Base-by-base conservation (phyloP, 2,888 invertebrate species). In the Opisthograptis luteolata region DNA sequence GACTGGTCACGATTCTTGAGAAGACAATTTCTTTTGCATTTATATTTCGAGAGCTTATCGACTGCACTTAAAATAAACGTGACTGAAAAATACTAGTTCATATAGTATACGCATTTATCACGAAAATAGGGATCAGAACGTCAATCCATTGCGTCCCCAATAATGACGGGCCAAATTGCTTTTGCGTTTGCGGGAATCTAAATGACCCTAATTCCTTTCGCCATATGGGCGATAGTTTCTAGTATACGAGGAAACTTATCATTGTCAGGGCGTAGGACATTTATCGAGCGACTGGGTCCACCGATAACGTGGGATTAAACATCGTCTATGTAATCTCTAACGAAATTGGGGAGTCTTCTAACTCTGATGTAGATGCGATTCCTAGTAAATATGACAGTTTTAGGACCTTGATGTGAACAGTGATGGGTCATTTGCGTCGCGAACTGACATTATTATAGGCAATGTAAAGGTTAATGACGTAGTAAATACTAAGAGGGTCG, bases 221-320 rank as follows among this genome's bases (percentile, higher is more conserved):
- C 36, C 50, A 58, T 70, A 73, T 42, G 64, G 64, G 47, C 51
- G 53, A 58, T 59, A 53, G 55, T 45, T 45, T 55, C 43, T 31
- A 44, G 54, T 42, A 52, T 56, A 58, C 56, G 55, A 53, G 44
- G 39, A 60, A 52, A 62, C 57, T 63, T 71, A 73, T 70, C 66
- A 68, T 60, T 66, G 68, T 62, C 56, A 55, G 59, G 51, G 60
- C 63, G 58, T 59, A 68, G 68, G 69, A 77, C 71, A 76, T 74
- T 79, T 81, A 79, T 79, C 62, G 72, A 72, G 54, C 68, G 75
- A 75, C 73, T 77, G 75, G 66, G 73, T 73, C 67, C 74, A 71
- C 67, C 68, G 80, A 81, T 81, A 82, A 78, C 73, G 70, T 64
- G 65, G 78, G 77, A 79, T 79, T 80, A 78, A 74, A 73, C 75